These are phyloP conservation scores for Triplophysa rosa DNA, from an alignment of 2,113 vertebrate species.

Conservation along the genomic window DNA sequence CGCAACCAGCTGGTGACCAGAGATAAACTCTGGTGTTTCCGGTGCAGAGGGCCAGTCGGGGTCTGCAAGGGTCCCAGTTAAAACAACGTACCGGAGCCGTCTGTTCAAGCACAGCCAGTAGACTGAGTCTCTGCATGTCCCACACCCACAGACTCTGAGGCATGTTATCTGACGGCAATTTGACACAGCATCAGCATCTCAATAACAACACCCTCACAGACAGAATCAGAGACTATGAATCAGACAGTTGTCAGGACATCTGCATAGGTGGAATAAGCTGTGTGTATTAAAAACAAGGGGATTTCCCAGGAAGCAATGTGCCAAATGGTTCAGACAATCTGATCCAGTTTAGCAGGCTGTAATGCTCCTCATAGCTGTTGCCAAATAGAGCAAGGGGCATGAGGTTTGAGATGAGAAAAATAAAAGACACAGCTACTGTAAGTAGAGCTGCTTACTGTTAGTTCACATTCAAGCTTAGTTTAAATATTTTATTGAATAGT, in stretches of 20 bases:
- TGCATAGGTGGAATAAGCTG: conserved; percentile 13
- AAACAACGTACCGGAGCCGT: conserved; percentile 79
- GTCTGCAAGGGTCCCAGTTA: conserved; percentile 86
- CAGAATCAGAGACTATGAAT: conserved; percentile 2
- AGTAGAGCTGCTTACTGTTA: too few relatives aligned
- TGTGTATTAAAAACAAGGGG: conserved; percentile 43
- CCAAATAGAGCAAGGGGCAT: conserved; percentile 42
- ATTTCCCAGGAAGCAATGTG: conserved; percentile 45
- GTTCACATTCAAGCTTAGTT: too few relatives aligned
- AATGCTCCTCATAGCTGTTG: conserved; percentile 20
- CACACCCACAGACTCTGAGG: conserved; percentile 89
- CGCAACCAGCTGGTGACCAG: conserved; percentile 86
- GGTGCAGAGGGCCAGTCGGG: conserved; percentile 87
- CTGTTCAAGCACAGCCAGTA: conserved; percentile 85
- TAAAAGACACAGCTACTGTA: not conserved
- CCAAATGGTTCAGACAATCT: conserved; percentile 44
- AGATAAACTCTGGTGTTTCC: conserved; percentile 83
- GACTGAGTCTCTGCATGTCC: conserved; percentile 85
- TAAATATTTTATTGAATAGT: too few relatives aligned
- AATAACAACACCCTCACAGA: conserved; percentile 32
- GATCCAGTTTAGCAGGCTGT: conserved; percentile 28
- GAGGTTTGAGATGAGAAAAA: not conserved
- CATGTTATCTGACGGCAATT: conserved; percentile 79
- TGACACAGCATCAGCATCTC: conserved; percentile 38
- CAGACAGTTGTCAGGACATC: conserved; percentile 38